Evolutionary conservation across 2,797 vertebrate species (phyloP).

Genomic region (Cynodonichthys magdalenae): DNA sequence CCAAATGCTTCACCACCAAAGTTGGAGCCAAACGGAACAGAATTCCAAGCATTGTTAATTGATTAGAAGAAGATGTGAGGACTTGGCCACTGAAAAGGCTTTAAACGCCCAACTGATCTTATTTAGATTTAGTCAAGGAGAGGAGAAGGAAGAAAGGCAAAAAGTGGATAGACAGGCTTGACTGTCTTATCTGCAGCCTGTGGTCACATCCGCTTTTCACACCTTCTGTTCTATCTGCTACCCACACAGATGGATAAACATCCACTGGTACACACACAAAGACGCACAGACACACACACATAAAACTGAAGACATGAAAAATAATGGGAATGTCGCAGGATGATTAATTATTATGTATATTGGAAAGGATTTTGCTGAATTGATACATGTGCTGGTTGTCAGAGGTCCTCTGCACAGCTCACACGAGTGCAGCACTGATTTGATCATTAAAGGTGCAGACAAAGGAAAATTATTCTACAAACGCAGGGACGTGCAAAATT

Average conservation of each 20-base stretch:
- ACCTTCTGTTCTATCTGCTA: conserved; percentile 57
- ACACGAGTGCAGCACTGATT: conserved; percentile 27
- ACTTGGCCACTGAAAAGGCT: conserved; percentile 53
- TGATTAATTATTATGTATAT: conserved; percentile 68
- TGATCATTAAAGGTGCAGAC: conserved; percentile 36
- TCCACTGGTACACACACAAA: conserved; percentile 7
- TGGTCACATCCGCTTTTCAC: conserved; percentile 69
- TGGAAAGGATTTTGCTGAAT: conserved; percentile 40
- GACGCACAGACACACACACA: conserved; percentile 5
- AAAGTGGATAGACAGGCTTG: conserved; percentile 57
- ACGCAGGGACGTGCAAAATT: conserved; percentile 38
- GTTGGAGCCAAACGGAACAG: conserved; percentile 35
- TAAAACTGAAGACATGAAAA: conserved; percentile 31
- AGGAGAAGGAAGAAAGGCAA: conserved; percentile 58
- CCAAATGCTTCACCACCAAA: conserved; percentile 16
- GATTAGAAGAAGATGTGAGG: conserved; percentile 62
- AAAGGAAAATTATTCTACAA: conserved; percentile 38
- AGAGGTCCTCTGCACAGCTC: conserved; percentile 17
- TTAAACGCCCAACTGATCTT: conserved; percentile 71
- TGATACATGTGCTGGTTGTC: conserved; percentile 53
- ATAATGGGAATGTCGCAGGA: conserved; percentile 49
- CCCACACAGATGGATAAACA: conserved; percentile 41
- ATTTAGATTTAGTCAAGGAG: conserved; percentile 77
- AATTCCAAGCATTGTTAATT: conserved; percentile 68
- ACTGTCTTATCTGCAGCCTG: conserved; percentile 74